Conservation (phyloP, 2,113 vertebrate genomes). For the Nannobrachium achirus region DNA sequence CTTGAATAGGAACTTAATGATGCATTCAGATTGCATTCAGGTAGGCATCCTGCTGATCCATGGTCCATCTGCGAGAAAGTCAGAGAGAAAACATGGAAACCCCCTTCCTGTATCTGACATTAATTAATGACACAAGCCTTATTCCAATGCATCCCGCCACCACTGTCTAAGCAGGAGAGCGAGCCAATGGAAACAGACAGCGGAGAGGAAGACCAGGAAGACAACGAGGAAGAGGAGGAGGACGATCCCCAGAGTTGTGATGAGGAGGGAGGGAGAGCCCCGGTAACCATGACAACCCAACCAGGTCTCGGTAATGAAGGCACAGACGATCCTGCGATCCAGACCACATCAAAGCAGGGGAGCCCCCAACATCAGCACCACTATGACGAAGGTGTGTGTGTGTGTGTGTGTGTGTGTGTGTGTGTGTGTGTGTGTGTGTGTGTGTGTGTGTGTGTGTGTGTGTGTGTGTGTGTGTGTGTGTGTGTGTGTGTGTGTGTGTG, state of each 20-base stretch:
- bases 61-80: not conserved
- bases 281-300: constrained; percentile 61
- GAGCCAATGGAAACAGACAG: constrained; percentile 41
- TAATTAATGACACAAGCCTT: constrained; percentile 1
- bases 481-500: not conserved
- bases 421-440: not conserved
- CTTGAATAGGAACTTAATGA: constrained; percentile 3
- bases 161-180: constrained; percentile 36
- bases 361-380: constrained; percentile 29
- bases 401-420: constrained; percentile 20
- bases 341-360: constrained; percentile 41
- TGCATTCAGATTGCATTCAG: not conserved
- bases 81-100: not conserved
- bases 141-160: constrained; percentile 23
- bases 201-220: constrained; percentile 30
- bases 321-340: constrained; percentile 52
- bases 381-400: constrained; percentile 38
- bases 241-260: constrained; percentile 53
- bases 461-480: not conserved
- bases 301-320: constrained; percentile 43
- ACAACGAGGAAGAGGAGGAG: constrained; percentile 16
- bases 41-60: not conserved
- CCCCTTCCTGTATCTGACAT: not conserved
- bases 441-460: not conserved
- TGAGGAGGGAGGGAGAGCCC: constrained; percentile 52